phyloP scores from a whole-genome alignment of 2,888 invertebrate species.

The Drosophila testacea region DNA sequence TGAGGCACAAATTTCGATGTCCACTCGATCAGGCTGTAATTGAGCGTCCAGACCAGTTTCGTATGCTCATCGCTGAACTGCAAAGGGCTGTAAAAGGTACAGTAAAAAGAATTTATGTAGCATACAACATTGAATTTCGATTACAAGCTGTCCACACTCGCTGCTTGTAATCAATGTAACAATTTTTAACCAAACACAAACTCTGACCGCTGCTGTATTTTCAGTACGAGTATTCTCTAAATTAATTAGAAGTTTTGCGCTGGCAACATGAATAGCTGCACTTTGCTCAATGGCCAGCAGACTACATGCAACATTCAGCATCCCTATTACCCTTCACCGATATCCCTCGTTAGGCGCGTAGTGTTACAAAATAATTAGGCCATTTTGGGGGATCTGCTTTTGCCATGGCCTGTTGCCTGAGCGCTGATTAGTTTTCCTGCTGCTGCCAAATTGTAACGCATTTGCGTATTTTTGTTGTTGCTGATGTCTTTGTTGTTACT shows the following conservation, averaged over 20 bases:
- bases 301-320: background rate
- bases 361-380: slow-evolving; percentile 73
- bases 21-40: slow-evolving; percentile 91
- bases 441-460: slow-evolving; percentile 32
- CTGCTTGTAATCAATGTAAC: slow-evolving; percentile 20
- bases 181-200: background rate
- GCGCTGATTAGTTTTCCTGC: slow-evolving; percentile 53
- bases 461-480: slow-evolving; percentile 8
- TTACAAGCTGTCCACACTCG: slow-evolving; percentile 13
- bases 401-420: slow-evolving; percentile 20
- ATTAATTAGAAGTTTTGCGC: slow-evolving; percentile 64
- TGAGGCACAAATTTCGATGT: slow-evolving; percentile 88
- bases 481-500: slow-evolving; percentile 10
- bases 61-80: slow-evolving; percentile 87
- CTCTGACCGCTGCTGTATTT: slow-evolving; percentile 5
- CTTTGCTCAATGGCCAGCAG: slow-evolving; percentile 21
- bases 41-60: slow-evolving; percentile 90
- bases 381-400: slow-evolving; percentile 18
- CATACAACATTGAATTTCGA: slow-evolving; percentile 10
- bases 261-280: slow-evolving; percentile 40
- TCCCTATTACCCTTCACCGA: background rate
- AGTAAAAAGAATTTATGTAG: background rate
- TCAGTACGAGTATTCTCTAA: slow-evolving; percentile 30
- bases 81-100: slow-evolving; percentile 71
- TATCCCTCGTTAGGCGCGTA: slow-evolving; percentile 20